Evolutionary conservation across 37 sponge, comb jelly and placozoan genomes (phyloP), one percentile per base, ranked within the genome.

Genomic region (Cladorhizidae sp.): DNA sequence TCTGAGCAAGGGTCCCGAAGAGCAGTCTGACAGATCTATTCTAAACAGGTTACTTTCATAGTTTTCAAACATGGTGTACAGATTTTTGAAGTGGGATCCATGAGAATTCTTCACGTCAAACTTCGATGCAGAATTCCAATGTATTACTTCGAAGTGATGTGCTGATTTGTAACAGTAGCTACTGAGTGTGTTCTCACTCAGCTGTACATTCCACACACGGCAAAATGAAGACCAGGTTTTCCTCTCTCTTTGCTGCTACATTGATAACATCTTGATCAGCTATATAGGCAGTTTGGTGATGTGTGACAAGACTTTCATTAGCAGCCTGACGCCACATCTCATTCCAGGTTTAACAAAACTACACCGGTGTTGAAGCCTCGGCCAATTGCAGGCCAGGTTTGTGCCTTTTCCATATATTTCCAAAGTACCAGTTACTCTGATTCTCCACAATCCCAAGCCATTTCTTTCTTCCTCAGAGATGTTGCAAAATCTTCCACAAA

Each of bases 191-290:
- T n/a, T n/a, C n/a, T n/a, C n/a, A n/a, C n/a, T n/a, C n/a, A n/a
- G n/a, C n/a, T 96, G 96, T 22, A 87, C 80, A 82, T 96, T 96
- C 91, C 92, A 96, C 20, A 38, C 96, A 96, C 1, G 91, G 89
- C 38, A 96, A 52, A 0, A 68, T 35, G 57, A 67, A 76, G 56
- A 84, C 83, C 22, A n/a, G n/a, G n/a, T n/a, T n/a, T n/a, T n/a
- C n/a, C n/a, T n/a, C n/a, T n/a, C n/a, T n/a, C n/a, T n/a, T 87
- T 23, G 93, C 41, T 21, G 87, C 82, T 37, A 91, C 85, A 83
- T 96, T 96, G 57, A 96, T 84, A 32, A 96, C 79, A 50, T 96
- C 96, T 77, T 94, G 95, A 57, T 94, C 92, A 40, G 95, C 95
- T 39, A 91, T n/a, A n/a, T n/a, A 74, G 18, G 90, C 57, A 49